Percentiles rank a stretch among this genome's conserved stretches.
phyloP scores from a whole-genome alignment of 2,888 invertebrate species.

The Brenthis daphne region DNA sequence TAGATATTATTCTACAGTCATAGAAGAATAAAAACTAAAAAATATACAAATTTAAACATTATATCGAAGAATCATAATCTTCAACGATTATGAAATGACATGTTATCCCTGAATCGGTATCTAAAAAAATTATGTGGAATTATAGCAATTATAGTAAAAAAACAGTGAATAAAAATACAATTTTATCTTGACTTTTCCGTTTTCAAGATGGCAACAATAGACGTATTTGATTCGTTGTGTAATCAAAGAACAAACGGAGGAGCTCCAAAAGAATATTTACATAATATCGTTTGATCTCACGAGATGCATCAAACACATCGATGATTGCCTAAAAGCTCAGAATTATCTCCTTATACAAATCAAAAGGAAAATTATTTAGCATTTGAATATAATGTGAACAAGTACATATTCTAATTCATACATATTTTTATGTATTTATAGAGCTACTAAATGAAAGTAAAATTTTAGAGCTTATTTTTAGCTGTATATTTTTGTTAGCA shows the following conservation, averaged over 20 bases:
- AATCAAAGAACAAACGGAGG: conserved; percentile 31
- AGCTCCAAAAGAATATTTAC: conserved; percentile 24
- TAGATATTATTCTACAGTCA: too few species aligned
- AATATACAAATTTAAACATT: too few species aligned
- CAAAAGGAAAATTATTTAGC: neutral
- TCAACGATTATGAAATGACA: neutral
- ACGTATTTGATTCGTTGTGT: conserved; percentile 25
- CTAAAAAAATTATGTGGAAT: neutral
- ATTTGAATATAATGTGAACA: neutral
- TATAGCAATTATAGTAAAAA: neutral
- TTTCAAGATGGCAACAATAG: conserved; percentile 12
- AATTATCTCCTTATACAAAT: conserved; percentile 13
- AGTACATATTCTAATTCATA: too few species aligned
- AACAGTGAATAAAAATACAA: neutral
- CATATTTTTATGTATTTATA: too few species aligned
- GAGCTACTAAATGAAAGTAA: too few species aligned
- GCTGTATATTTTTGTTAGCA: too few species aligned
- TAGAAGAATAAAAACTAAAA: too few species aligned
- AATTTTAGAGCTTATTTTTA: too few species aligned
- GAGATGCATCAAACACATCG: conserved; percentile 31
- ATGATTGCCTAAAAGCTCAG: conserved; percentile 22
- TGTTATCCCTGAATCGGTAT: neutral
- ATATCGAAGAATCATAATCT: too few species aligned
- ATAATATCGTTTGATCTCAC: conserved; percentile 31
- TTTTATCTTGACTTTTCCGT: conserved; percentile 6